Evolutionary conservation across 1,140 invertebrate species (phyloP), one percentile per base, ranked within the genome.

Genomic region (Danaus melanippus): DNA sequence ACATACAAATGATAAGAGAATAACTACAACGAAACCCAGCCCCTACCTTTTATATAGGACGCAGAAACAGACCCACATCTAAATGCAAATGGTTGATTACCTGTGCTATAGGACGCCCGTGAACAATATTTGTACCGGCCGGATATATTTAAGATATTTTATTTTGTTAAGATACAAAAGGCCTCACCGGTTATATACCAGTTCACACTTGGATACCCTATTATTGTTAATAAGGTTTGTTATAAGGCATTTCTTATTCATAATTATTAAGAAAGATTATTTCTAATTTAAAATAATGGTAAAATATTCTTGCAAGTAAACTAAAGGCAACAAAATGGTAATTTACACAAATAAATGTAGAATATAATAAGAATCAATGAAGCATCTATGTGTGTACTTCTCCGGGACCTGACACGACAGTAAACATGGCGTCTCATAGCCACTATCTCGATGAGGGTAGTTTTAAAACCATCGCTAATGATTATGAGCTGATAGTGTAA

Each of bases 121-220:
- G 51, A 50, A 53, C 55, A 50, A 67, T 62, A 64, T 74, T 71
- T 70, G 63, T 62, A 68, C 71, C 44, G 45, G 50, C 72, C 76
- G 73, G 78, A 83, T 73, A 73, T 79, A 81, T 81, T 78, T 81
- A 78, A 75, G 68, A 67, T 71, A 79, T 80, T 83, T 83, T 83
- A 83, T 80, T 78, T 83, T 83, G 81, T 83, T 74, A 66, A 79
- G 76, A 79, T 81, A 80, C 76, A 80, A 75, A 74, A 76, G 63
- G 69, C 69, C 75, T 82, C 79, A 82, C 61, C 64, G 69, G 72
- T 74, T 76, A 66, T 76, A 72, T 71, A 70, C 3, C 10, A 53
- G 74, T 76, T 74, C 73, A 55, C 10, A 74, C 10, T 64, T 21
- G 17, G 68, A 6, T 60, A 66, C 63, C 15, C 3, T 43, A 17